These are phyloP conservation scores for Madoqua kirkii DNA, from an alignment of 2,113 vertebrate genomes.

Conservation along the genomic window DNA sequence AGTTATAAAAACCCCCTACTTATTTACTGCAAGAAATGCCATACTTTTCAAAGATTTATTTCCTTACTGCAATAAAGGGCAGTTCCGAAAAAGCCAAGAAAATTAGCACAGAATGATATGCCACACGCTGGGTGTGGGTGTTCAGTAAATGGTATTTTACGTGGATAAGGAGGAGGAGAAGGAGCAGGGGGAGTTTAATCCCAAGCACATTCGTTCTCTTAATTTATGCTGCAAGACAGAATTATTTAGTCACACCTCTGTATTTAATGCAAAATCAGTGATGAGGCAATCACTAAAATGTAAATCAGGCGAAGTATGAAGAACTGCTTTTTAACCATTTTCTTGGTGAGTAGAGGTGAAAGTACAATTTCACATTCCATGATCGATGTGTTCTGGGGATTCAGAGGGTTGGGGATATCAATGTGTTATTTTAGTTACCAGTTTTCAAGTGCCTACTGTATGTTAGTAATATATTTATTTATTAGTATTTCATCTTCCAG, in stretches of 20 bases:
- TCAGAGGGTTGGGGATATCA: neutral
- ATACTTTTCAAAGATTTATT: conserved; percentile 57
- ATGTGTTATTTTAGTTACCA: neutral
- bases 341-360: neutral
- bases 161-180: conserved; percentile 6
- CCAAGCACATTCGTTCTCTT: conserved; percentile 20
- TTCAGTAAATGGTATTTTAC: conserved; percentile 21
- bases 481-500: neutral
- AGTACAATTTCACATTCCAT: neutral
- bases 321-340: neutral
- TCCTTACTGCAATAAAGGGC: conserved; percentile 40
- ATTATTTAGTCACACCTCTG: conserved; percentile 62
- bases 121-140: conserved; percentile 13
- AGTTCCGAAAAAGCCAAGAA: conserved; percentile 54
- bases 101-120: neutral
- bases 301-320: conserved; percentile 40
- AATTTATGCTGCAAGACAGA: conserved; percentile 55
- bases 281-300: conserved; percentile 52
- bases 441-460: neutral
- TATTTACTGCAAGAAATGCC: conserved; percentile 68
- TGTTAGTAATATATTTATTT: neutral
- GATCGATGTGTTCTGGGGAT: neutral
- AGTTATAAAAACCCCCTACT: conserved; percentile 51
- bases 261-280: conserved; percentile 52
- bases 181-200: neutral